phyloP scores from a whole-genome alignment of 2,888 invertebrate species.

The Frankliniella fusca region DNA sequence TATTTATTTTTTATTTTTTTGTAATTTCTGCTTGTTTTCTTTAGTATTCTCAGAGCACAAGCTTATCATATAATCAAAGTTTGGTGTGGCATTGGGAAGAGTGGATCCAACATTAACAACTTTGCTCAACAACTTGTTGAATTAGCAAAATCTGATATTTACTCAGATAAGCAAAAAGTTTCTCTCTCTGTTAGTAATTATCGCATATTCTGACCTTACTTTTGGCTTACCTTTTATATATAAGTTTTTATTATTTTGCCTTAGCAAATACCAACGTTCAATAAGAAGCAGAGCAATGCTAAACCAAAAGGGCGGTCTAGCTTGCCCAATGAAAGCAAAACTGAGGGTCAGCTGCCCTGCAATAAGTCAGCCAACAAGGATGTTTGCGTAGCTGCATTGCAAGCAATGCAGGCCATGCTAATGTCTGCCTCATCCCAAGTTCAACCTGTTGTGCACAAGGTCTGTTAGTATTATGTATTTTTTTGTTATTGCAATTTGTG shows the following conservation, averaged over 20 bases:
- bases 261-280: too few relatives aligned
- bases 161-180: not conserved
- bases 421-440: not conserved
- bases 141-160: not conserved
- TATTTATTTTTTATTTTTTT: not conserved
- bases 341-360: not conserved
- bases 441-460: not conserved
- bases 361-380: not conserved
- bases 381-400: not conserved
- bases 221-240: too few relatives aligned
- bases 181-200: not conserved
- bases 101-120: not conserved
- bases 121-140: not conserved
- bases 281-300: not conserved
- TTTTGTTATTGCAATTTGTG: not conserved
- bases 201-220: not conserved
- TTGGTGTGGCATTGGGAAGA: not conserved
- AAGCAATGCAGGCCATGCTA: not conserved
- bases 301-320: not conserved
- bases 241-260: not conserved
- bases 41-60: not conserved
- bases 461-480: not conserved
- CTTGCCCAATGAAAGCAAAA: not conserved
- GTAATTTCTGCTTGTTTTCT: not conserved
- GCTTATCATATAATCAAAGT: not conserved